Percentiles rank a stretch among this genome's conserved stretches.
phyloP scores from a whole-genome alignment of 2,797 vertebrate species.

The Anguilla marmorata region DNA sequence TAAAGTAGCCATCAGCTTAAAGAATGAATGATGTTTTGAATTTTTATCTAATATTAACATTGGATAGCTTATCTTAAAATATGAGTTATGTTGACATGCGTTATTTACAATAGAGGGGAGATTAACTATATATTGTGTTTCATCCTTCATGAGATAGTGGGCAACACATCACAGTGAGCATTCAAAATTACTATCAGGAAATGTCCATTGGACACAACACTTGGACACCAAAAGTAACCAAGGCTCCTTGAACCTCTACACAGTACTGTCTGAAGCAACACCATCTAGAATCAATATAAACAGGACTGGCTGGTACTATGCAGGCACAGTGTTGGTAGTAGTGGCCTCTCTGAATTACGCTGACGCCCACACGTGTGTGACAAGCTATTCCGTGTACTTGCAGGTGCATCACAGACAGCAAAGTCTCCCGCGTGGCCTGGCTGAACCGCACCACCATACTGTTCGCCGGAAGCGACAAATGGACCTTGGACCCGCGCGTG shows the following conservation, averaged over 20 bases:
- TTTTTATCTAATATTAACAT: not conserved
- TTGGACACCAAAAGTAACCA: not conserved
- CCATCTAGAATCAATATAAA: not conserved
- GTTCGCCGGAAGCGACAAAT: conserved; percentile 92
- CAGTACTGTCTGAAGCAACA: not conserved
- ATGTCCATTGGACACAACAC: not conserved
- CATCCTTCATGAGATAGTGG: not conserved
- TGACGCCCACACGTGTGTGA: not conserved
- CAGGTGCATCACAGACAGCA: conserved; percentile 92
- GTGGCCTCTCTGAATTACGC: not conserved
- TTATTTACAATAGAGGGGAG: not conserved
- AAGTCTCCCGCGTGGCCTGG: conserved; percentile 94
- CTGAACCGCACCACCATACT: conserved; percentile 96
- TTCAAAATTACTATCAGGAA: not conserved
- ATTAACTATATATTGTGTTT: not conserved
- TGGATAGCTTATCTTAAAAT: not conserved
- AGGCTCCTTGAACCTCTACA: not conserved
- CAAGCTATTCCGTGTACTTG: not conserved
- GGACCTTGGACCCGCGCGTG: conserved; percentile 93
- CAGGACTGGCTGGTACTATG: not conserved
- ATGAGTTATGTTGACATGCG: not conserved
- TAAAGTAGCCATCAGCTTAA: not conserved
- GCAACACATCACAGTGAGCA: not conserved
- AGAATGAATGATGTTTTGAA: not conserved
- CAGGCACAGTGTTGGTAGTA: not conserved